These are phyloP conservation scores for Leucophenga varia DNA, from an alignment of 1,140 invertebrate species.

Conservation along the genomic window DNA sequence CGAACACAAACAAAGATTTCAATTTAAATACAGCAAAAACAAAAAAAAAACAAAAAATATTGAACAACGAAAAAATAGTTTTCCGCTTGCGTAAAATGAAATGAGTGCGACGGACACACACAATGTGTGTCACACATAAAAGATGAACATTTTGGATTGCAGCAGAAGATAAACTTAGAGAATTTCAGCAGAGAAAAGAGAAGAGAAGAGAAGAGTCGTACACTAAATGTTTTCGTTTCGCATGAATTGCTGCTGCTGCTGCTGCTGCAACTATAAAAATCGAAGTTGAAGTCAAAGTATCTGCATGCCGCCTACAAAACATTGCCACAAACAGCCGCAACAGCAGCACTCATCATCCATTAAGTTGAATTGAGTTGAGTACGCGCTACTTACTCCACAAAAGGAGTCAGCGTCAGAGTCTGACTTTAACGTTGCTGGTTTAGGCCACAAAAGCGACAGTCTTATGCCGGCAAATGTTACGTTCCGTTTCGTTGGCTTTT, in stretches of 20 bases:
- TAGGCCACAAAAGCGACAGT: neutral
- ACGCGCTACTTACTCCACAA: too few species aligned
- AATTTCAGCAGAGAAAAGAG: neutral
- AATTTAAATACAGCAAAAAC: constrained; percentile 47
- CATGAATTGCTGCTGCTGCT: constrained; percentile 26
- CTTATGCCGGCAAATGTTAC: constrained; percentile 18
- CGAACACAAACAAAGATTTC: constrained; percentile 36
- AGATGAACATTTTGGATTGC: constrained; percentile 18
- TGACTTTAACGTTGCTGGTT: constrained; percentile 21
- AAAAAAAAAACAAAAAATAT: neutral
- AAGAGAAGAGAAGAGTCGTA: constrained; percentile 18
- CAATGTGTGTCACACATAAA: constrained; percentile 30
- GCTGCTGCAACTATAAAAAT: neutral
- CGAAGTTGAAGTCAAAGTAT: too few species aligned
- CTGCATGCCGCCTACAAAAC: constrained; percentile 10
- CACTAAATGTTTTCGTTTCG: constrained; percentile 45
- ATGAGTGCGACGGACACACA: constrained; percentile 5
- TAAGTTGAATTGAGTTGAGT: too few species aligned
- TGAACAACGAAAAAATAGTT: constrained; percentile 23
- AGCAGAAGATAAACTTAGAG: constrained; percentile 6
- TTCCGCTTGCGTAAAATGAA: constrained; percentile 31
- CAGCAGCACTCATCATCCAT: constrained; percentile 17
- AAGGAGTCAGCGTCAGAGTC: too few species aligned
- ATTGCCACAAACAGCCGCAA: constrained; percentile 11
- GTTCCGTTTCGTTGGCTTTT: constrained; percentile 37